Conservation (phyloP, 2,797 vertebrate genomes). For the Eurystomus glaucurus region DNA sequence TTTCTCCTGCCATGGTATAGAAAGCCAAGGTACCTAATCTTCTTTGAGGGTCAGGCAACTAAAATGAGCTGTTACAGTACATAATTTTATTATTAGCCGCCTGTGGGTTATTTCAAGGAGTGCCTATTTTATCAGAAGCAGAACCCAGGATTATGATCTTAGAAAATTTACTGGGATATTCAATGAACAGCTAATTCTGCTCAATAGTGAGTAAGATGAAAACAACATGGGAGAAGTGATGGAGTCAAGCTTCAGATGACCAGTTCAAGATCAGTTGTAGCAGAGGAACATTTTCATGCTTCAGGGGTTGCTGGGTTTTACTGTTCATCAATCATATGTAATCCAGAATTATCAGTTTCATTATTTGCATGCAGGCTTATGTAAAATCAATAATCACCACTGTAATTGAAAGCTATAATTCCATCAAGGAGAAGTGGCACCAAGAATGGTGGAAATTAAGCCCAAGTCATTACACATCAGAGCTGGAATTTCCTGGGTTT, state of each 20-base stretch:
- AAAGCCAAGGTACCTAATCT: not conserved
- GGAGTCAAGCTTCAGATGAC: conserved; percentile 48
- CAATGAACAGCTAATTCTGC: conserved; percentile 37
- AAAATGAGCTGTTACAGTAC: not conserved
- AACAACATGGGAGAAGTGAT: conserved; percentile 12
- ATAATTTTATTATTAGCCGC: not conserved
- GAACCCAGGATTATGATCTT: not conserved
- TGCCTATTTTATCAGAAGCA: not conserved
- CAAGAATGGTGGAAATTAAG: conserved; percentile 48
- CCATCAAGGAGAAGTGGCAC: conserved; percentile 57
- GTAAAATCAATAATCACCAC: conserved; percentile 74
- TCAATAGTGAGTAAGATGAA: conserved; percentile 45
- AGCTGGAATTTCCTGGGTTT: conserved; percentile 1
- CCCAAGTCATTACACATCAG: not conserved
- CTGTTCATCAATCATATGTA: conserved; percentile 67
- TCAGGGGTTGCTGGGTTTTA: conserved; percentile 54
- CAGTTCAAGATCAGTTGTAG: conserved; percentile 75
- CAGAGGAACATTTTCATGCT: conserved; percentile 48
- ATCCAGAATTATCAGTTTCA: conserved; percentile 78
- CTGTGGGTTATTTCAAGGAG: not conserved
- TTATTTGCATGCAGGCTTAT: conserved; percentile 75
- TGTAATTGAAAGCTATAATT: conserved; percentile 77
- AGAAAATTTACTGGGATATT: not conserved
- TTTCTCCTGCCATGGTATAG: not conserved
- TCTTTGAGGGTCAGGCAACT: not conserved